Evolutionary conservation across 2,797 vertebrate species (phyloP), one percentile per base, ranked within the genome.

Genomic region (Paedocypris micromegethes): DNA sequence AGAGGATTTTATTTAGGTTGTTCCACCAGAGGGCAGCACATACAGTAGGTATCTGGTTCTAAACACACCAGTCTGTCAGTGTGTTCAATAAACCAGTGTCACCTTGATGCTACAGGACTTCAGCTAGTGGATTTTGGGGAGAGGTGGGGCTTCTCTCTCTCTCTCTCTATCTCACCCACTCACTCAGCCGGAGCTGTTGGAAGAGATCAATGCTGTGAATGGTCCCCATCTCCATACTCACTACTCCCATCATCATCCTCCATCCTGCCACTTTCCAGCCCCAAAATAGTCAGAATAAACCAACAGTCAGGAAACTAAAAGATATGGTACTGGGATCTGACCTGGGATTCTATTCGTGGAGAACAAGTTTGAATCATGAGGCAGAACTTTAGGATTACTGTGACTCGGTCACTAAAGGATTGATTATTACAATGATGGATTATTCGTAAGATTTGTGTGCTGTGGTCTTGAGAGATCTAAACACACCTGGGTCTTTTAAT

Each of bases 231-330:
- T 9, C n/a, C 66, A 57, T 62, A 75, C 48, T 63, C 56, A 64
- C 64, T 70, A 40, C 0, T 77, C 56, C 68, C 51, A 63, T 78
- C 66, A 78, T 83, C 61, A 75, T 77, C 73, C 76, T 71, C 70
- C 59, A 66, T 70, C 76, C 76, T 47, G 77, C 69, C 73, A 63
- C 68, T 82, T 38, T 2, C 42, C 55, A 74, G 68, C 75, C 67
- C 65, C 77, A 80, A 82, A 83, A 72, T 82, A 77, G 70, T 79
- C 73, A 76, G 77, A 79, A 70, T 72, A 74, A 79, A 77, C 66
- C 70, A 80, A 79, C 73, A 72, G 68, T 76, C 74, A 80, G 48
- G 64, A 78, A 82, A 75, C 23, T 70, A 41, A 73, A 77, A 70
- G 8, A 72, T 41, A 69, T 74, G 75, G 76, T 73, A 66, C 66